phyloP scores from a whole-genome alignment of 2,888 invertebrate species.

The Esperia sulphurella region DNA sequence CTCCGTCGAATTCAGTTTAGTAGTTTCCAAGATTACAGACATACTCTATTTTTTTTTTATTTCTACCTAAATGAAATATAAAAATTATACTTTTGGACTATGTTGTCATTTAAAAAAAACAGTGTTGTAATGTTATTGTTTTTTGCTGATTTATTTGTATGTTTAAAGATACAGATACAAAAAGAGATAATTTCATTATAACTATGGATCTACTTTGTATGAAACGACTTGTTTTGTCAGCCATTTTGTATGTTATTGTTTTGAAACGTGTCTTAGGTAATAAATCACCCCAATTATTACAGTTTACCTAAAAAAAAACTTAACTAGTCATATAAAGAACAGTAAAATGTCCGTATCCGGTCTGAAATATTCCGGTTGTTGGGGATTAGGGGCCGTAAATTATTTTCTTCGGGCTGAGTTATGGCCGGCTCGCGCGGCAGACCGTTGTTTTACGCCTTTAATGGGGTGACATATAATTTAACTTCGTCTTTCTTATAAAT shows the following conservation, averaged over 20 bases:
- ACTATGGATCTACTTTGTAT: too few relatives aligned
- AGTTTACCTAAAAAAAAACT: constrained; percentile 46
- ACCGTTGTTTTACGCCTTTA: constrained; percentile 56
- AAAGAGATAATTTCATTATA: too few relatives aligned
- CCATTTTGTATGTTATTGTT: neutral
- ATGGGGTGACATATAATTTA: constrained; percentile 43
- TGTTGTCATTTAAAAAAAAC: too few relatives aligned
- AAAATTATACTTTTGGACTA: too few relatives aligned
- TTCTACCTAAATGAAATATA: too few relatives aligned
- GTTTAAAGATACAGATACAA: too few relatives aligned
- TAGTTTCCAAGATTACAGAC: too few relatives aligned
- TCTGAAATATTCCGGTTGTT: constrained; percentile 48
- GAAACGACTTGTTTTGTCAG: too few relatives aligned
- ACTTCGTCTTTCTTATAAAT: constrained; percentile 8
- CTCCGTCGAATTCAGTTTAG: too few relatives aligned
- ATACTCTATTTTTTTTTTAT: too few relatives aligned
- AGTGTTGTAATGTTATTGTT: too few relatives aligned
- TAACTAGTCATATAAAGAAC: constrained; percentile 45
- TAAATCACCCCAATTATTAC: constrained; percentile 33
- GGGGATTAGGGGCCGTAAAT: constrained; percentile 63
- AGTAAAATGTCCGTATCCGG: constrained; percentile 5
- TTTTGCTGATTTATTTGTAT: too few relatives aligned
- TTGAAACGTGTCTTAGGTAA: neutral
- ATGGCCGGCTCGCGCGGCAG: constrained; percentile 51
- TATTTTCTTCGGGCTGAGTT: constrained; percentile 61